These are phyloP conservation scores for Acipenser oxyrinchus DNA, from an alignment of 2,797 vertebrate genomes.

Conservation along the genomic window DNA sequence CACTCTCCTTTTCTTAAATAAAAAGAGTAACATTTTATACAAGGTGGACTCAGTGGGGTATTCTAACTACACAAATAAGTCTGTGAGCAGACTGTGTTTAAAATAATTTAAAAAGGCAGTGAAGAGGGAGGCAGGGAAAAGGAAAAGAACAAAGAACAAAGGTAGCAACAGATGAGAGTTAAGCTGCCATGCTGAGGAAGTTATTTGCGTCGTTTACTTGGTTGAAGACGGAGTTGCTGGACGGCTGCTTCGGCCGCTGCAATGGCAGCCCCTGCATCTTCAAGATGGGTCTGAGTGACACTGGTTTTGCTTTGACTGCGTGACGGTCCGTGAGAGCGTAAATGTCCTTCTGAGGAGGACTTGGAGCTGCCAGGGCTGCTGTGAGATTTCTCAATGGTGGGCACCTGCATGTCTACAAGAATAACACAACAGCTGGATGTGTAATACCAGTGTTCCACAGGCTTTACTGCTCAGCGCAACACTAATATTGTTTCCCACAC, in stretches of 20 bases:
- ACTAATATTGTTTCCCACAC: too few species aligned
- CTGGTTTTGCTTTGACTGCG: constrained; percentile 98
- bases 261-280: constrained; percentile 94
- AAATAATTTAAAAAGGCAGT: constrained; percentile 44
- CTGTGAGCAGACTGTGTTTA: constrained; percentile 49
- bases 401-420: constrained; percentile 84
- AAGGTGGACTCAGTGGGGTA: constrained; percentile 34
- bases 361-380: constrained; percentile 98
- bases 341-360: constrained; percentile 93
- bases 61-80: constrained; percentile 47
- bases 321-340: constrained; percentile 92
- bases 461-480: too few species aligned
- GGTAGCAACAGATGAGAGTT: constrained; percentile 76
- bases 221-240: constrained; percentile 94
- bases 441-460: too few species aligned
- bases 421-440: constrained; percentile 20
- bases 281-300: constrained; percentile 93
- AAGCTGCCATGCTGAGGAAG: constrained; percentile 93
- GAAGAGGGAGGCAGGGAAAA: constrained; percentile 23
- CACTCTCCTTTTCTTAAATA: constrained; percentile 46
- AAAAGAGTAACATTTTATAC: constrained; percentile 28
- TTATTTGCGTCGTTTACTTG: constrained; percentile 99
- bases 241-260: constrained; percentile 94
- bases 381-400: constrained; percentile 96
- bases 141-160: constrained; percentile 35